A percentile compares a stretch with the other conserved stretches of the same genome.
These are phyloP conservation scores for Tigriopus japonicus DNA, from an alignment of 1,140 invertebrate genomes.

Conservation along the genomic window DNA sequence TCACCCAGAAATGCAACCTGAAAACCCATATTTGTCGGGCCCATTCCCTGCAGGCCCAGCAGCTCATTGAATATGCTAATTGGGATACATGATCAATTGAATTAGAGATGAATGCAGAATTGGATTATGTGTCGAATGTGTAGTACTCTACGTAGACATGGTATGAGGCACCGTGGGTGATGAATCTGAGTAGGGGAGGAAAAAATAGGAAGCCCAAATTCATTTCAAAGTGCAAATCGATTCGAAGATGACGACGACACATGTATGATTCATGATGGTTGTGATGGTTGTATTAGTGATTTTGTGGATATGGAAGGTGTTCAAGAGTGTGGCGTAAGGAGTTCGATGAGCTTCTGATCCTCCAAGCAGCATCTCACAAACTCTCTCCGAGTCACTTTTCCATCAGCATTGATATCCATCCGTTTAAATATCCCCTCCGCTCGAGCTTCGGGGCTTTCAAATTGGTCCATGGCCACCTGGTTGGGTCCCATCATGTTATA, in stretches of 20 bases:
- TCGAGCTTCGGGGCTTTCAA: constrained; percentile 8
- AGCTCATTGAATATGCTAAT: constrained; percentile 8
- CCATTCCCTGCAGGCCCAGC: constrained; percentile 22
- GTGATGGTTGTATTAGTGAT: no score
- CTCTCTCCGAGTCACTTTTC: constrained; percentile 10
- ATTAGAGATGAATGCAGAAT: no score
- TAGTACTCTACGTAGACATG: no score
- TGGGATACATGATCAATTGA: background rate
- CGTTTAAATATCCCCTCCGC: constrained; percentile 13
- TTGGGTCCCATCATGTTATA: constrained; percentile 15
- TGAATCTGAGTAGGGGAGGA: no score
- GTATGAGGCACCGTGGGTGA: no score
- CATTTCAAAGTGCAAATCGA: no score
- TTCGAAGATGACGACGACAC: no score
- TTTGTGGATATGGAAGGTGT: background rate
- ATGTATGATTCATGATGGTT: no score
- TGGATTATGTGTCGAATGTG: no score
- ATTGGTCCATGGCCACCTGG: constrained; percentile 8
- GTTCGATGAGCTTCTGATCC: constrained; percentile 14
- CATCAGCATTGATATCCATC: constrained; percentile 15
- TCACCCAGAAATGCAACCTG: constrained; percentile 1
- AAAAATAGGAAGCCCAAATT: no score
- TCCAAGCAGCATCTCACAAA: constrained; percentile 14
- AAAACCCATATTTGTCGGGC: constrained; percentile 22
- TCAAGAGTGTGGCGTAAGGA: constrained; percentile 10